A percentile compares a stretch with the other conserved stretches of the same genome.
Conservation (phyloP, 2,888 invertebrate genomes). For the Cryptus armator region DNA sequence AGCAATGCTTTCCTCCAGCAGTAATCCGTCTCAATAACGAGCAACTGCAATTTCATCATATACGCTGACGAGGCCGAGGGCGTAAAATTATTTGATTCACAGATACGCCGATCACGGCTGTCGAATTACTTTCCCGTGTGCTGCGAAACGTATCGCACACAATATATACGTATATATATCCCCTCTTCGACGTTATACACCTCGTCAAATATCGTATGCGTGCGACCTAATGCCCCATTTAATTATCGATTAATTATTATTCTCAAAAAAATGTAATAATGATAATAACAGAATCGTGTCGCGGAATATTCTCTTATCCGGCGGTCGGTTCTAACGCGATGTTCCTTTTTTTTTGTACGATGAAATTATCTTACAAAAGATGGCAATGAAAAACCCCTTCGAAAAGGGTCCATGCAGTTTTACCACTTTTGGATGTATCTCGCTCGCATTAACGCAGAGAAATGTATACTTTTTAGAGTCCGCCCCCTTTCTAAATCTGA, state of each 20-base stretch:
- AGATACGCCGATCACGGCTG: not conserved
- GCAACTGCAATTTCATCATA: conserved; percentile 83
- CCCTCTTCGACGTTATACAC: not conserved
- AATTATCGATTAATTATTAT: conserved; percentile 62
- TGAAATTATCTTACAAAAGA: conserved; percentile 27
- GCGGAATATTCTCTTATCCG: not conserved
- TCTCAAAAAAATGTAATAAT: conserved; percentile 13
- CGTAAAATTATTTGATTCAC: conserved; percentile 53
- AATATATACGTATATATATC: conserved; percentile 8
- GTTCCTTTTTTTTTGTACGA: not conserved
- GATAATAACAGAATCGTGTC: conserved; percentile 10
- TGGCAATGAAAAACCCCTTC: conserved; percentile 44
- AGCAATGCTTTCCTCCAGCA: conserved; percentile 83
- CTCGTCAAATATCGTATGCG: conserved; percentile 34
- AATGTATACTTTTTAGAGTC: not conserved
- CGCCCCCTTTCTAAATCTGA: not conserved
- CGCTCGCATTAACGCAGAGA: conserved; percentile 37
- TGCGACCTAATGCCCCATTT: conserved; percentile 67
- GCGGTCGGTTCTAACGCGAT: too few relatives aligned
- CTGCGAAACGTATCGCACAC: conserved; percentile 12
- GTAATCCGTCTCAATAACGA: conserved; percentile 83
- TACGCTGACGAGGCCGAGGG: conserved; percentile 75
- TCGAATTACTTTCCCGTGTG: conserved; percentile 15
- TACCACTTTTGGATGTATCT: conserved; percentile 33
- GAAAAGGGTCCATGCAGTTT: conserved; percentile 62